These are phyloP conservation scores for Drosophila peninsularis DNA, from an alignment of 2,888 invertebrate species.

Conservation along the genomic window DNA sequence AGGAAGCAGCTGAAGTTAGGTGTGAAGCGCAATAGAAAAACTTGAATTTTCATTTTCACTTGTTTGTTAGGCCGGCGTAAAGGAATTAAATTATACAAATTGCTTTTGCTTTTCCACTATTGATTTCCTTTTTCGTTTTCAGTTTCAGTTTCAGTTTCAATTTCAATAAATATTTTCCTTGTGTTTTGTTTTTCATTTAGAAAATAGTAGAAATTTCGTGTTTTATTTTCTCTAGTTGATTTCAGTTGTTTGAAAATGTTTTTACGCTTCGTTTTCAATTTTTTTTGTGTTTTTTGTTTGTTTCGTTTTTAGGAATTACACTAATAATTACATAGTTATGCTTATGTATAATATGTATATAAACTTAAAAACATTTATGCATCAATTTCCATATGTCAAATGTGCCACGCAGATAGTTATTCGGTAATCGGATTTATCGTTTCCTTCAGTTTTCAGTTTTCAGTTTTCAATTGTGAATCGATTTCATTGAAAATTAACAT, in stretches of 20 bases:
- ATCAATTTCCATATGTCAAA: slow-evolving; percentile 66
- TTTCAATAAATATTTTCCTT: slow-evolving; percentile 36
- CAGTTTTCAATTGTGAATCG: slow-evolving; percentile 35
- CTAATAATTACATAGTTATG: slow-evolving; percentile 83
- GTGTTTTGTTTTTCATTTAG: slow-evolving; percentile 30
- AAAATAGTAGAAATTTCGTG: slow-evolving; percentile 60
- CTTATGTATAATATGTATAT: slow-evolving; percentile 69
- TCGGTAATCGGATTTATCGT: slow-evolving; percentile 32
- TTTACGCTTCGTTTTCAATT: slow-evolving; percentile 51
- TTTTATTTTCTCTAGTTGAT: slow-evolving; percentile 48
- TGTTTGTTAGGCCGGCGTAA: slow-evolving; percentile 31
- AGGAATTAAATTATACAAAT: slow-evolving; percentile 42
- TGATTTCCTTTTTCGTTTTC: slow-evolving; percentile 4
- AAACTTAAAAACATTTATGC: slow-evolving; percentile 79
- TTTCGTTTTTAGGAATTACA: slow-evolving; percentile 78
- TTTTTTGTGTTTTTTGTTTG: slow-evolving; percentile 27
- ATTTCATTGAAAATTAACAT: slow-evolving; percentile 61
- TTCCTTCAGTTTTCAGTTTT: slow-evolving; percentile 17
- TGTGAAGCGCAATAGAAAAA: slow-evolving; percentile 45
- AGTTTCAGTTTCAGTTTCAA: background rate
- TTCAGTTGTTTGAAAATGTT: slow-evolving; percentile 47
- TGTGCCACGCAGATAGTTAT: slow-evolving; percentile 66
- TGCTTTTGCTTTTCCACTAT: slow-evolving; percentile 14
- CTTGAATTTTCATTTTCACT: slow-evolving; percentile 13
- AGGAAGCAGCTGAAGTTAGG: slow-evolving; percentile 54